A percentile compares a stretch with the other conserved stretches of the same genome.
phyloP scores from a whole-genome alignment of 2,888 invertebrate species.

The Blastobasis lacticolella region DNA sequence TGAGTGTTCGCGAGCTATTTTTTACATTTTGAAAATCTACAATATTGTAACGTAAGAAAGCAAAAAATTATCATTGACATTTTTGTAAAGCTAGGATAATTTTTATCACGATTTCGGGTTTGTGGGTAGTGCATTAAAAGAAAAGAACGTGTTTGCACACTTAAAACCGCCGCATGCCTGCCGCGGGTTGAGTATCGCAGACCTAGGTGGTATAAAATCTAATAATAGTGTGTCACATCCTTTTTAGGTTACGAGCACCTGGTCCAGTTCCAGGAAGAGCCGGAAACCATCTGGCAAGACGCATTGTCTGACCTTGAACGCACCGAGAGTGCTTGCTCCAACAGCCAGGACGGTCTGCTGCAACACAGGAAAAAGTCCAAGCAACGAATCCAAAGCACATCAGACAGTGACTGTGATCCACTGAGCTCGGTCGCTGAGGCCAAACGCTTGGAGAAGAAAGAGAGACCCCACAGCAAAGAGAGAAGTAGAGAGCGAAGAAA shows the following conservation, averaged over 20 bases:
- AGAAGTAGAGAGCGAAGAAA: constrained; percentile 31
- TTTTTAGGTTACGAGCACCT: constrained; percentile 62
- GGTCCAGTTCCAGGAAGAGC: constrained; percentile 51
- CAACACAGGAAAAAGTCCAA: constrained; percentile 37
- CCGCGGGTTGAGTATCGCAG: too few relatives aligned
- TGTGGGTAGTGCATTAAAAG: too few relatives aligned
- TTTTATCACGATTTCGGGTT: too few relatives aligned
- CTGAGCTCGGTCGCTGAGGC: constrained; percentile 37
- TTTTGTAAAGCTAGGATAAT: too few relatives aligned
- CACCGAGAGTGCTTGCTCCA: constrained; percentile 30
- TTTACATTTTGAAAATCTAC: too few relatives aligned
- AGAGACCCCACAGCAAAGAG: constrained; percentile 46
- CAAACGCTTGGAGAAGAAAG: constrained; percentile 37
- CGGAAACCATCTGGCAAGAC: constrained; percentile 46
- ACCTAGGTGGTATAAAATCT: too few relatives aligned
- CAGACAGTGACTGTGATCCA: constrained; percentile 46
- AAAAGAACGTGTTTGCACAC: too few relatives aligned
- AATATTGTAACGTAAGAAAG: too few relatives aligned
- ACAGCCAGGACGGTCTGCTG: constrained; percentile 13
- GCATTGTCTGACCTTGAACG: constrained; percentile 24
- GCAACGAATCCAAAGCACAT: constrained; percentile 16
- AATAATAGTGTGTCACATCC: background rate
- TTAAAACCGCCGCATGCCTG: too few relatives aligned
- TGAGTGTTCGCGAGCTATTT: too few relatives aligned
- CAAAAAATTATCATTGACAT: too few relatives aligned